Evolutionary conservation across 30 jellyfish, hydroid and myxozoan genomes (phyloP).

Genomic region (Pelagia noctiluca): DNA sequence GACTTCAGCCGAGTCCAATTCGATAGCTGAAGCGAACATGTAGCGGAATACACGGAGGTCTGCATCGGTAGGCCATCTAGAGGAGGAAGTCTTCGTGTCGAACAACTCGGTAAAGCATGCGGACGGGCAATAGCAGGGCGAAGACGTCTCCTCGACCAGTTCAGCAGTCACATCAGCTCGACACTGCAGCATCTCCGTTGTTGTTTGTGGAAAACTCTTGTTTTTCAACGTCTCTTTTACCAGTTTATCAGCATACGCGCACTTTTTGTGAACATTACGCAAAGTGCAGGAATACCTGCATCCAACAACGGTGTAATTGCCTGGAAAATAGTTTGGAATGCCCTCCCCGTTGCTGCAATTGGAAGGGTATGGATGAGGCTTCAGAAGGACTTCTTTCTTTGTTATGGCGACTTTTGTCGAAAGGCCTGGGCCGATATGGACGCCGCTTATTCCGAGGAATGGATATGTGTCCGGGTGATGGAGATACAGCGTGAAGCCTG

Average conservation of each 20-base stretch:
- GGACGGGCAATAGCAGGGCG: conserved; percentile 33
- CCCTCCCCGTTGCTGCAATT: conserved; percentile 56
- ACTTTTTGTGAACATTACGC: background rate
- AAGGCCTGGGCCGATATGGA: conserved; percentile 67
- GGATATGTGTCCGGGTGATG: conserved; percentile 68
- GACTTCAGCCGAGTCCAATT: conserved; percentile 9
- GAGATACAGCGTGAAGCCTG: conserved; percentile 58
- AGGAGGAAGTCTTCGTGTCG: conserved; percentile 4
- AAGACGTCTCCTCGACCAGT: background rate
- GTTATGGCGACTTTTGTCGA: conserved; percentile 64
- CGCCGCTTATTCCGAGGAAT: conserved; percentile 59
- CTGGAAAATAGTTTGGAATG: conserved; percentile 47
- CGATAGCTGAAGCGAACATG: background rate
- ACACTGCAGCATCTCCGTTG: conserved; percentile 56
- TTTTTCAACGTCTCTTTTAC: background rate
- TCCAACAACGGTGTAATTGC: conserved; percentile 77
- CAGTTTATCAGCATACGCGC: conserved; percentile 49
- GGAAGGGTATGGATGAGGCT: conserved; percentile 70
- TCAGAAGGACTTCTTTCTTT: conserved; percentile 56
- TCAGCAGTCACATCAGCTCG: background rate
- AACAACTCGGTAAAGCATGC: conserved; percentile 36
- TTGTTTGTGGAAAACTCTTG: background rate
- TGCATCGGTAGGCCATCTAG: conserved; percentile 54
- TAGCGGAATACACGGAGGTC: conserved; percentile 17
- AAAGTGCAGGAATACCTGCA: conserved; percentile 54